Percentiles rank a stretch among this genome's conserved stretches.
These are phyloP conservation scores for Xiphophorus maculatus DNA, from an alignment of 2,113 vertebrate genomes.

Conservation along the genomic window DNA sequence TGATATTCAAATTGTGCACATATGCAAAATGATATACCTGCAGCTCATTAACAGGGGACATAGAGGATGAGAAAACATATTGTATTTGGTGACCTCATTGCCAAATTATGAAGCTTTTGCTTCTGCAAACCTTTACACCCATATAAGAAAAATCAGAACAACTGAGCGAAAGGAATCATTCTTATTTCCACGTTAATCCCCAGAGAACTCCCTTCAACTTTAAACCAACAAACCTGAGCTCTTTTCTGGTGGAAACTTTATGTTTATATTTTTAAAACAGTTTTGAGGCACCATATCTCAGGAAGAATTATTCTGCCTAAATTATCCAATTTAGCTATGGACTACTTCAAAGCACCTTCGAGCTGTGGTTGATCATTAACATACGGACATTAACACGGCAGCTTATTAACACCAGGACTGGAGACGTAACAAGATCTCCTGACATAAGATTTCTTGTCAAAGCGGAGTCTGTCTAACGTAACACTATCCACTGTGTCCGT, in stretches of 20 bases:
- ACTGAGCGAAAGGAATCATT: slow-evolving; percentile 79
- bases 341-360: slow-evolving; percentile 38
- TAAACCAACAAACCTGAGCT: slow-evolving; percentile 85
- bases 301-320: slow-evolving; percentile 69
- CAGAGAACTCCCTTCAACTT: slow-evolving; percentile 77
- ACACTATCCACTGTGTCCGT: not conserved
- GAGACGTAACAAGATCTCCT: not conserved
- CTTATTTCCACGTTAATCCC: slow-evolving; percentile 89
- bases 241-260: slow-evolving; percentile 82
- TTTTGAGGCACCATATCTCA: slow-evolving; percentile 62
- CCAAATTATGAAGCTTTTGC: slow-evolving; percentile 89
- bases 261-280: slow-evolving; percentile 75
- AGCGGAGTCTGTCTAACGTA: too few relatives aligned
- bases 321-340: slow-evolving; percentile 55
- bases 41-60: slow-evolving; percentile 89
- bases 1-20: slow-evolving; percentile 86
- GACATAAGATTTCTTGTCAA: not conserved
- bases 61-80: slow-evolving; percentile 89
- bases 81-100: slow-evolving; percentile 93
- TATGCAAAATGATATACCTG: slow-evolving; percentile 83
- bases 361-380: slow-evolving; percentile 44
- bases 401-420: not conserved
- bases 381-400: slow-evolving; percentile 14
- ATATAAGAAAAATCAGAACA: slow-evolving; percentile 78
- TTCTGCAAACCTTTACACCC: slow-evolving; percentile 84